These are phyloP conservation scores for Phyto melanocephala DNA, from an alignment of 2,888 invertebrate genomes.

Conservation along the genomic window DNA sequence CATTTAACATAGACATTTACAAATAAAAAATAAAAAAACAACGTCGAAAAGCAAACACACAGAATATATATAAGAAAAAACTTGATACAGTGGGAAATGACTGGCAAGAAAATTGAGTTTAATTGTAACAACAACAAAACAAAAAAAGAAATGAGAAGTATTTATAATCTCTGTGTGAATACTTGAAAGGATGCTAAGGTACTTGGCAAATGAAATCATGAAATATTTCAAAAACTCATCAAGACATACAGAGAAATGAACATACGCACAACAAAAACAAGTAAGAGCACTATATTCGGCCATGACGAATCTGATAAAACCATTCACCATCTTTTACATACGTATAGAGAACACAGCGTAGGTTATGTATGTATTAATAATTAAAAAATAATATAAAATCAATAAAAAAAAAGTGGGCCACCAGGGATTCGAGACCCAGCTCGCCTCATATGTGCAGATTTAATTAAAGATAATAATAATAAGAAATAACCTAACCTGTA, in stretches of 20 bases:
- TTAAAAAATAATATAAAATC: too few relatives aligned
- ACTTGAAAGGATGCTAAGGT: background rate
- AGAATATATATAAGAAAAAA: background rate
- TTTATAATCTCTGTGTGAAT: background rate
- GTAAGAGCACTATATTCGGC: too few relatives aligned
- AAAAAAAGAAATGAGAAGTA: too few relatives aligned
- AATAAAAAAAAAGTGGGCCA: too few relatives aligned
- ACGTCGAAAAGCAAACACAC: background rate
- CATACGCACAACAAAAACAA: background rate
- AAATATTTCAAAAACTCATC: background rate
- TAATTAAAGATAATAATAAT: too few relatives aligned
- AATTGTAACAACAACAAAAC: conserved; percentile 12
- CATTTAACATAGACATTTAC: conserved; percentile 8
- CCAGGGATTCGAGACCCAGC: too few relatives aligned
- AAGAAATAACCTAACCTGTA: too few relatives aligned
- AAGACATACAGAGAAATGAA: background rate
- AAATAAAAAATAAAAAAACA: background rate
- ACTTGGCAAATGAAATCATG: conserved; percentile 34
- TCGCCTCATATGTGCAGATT: too few relatives aligned
- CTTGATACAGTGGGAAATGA: background rate
- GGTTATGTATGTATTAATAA: too few relatives aligned
- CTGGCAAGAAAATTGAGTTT: background rate
- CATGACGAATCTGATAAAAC: too few relatives aligned
- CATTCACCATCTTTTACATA: too few relatives aligned
- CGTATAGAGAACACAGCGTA: too few relatives aligned